A percentile compares a stretch with the other conserved stretches of the same genome.
Conservation (phyloP, 2,113 vertebrate genomes). For the Danionella cerebrum region DNA sequence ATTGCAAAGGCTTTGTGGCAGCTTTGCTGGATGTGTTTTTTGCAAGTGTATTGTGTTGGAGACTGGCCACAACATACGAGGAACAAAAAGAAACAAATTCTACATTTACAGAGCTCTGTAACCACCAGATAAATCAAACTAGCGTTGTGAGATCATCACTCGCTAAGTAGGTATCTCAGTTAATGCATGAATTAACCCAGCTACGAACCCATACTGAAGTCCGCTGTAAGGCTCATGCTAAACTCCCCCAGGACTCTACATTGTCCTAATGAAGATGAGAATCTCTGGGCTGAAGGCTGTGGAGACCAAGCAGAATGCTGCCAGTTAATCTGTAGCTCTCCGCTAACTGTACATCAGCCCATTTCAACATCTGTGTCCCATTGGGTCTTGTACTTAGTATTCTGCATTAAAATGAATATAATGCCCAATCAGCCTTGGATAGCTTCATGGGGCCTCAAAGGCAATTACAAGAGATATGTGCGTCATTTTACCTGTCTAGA, state of each 20-base stretch:
- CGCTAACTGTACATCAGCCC: slow-evolving; percentile 17
- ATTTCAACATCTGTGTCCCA: slow-evolving; percentile 19
- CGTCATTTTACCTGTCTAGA: too few relatives aligned
- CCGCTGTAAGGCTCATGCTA: neutral
- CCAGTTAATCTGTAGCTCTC: slow-evolving; percentile 12
- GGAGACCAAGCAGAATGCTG: slow-evolving; percentile 4
- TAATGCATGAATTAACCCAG: slow-evolving; percentile 22
- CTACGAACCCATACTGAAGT: slow-evolving; percentile 18
- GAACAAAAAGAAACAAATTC: too few relatives aligned
- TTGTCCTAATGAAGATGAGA: slow-evolving; percentile 27
- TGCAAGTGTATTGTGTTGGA: too few relatives aligned
- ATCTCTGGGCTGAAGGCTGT: slow-evolving; percentile 2
- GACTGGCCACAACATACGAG: too few relatives aligned
- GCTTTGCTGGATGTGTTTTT: too few relatives aligned
- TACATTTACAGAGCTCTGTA: too few relatives aligned
- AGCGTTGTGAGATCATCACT: too few relatives aligned
- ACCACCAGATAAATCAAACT: too few relatives aligned
- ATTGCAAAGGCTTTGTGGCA: too few relatives aligned
- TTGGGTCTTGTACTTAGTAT: slow-evolving; percentile 23
- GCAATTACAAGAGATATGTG: neutral
- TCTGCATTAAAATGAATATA: slow-evolving; percentile 1
- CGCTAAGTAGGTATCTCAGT: too few relatives aligned
- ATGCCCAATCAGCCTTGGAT: slow-evolving; percentile 15
- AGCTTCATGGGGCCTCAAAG: slow-evolving; percentile 1
- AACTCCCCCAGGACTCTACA: neutral